Percentiles rank a stretch among this genome's conserved stretches.
Evolutionary conservation across 53 echinoderm and acorn worm species (phyloP).

Genomic region (Zoroaster sp.): DNA sequence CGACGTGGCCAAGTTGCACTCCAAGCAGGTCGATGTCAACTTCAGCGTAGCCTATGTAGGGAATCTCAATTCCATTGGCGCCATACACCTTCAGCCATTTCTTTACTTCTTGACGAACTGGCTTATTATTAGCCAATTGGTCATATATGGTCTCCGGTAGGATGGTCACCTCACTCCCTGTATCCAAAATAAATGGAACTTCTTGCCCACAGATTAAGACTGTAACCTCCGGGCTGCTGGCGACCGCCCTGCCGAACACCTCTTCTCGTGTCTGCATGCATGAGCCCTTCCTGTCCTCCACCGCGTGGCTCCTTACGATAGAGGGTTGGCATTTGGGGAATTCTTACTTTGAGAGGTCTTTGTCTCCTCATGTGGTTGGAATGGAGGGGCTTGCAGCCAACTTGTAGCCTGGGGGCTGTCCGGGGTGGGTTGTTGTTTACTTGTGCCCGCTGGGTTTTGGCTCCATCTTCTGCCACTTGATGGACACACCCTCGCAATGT

Average conservation of each 20-base stretch:
- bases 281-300: background rate
- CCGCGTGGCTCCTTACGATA: conserved; percentile 29
- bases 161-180: conserved; percentile 16
- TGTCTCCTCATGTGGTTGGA: background rate
- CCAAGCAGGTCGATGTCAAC: conserved; percentile 11
- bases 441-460: background rate
- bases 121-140: background rate
- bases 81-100: conserved; percentile 17
- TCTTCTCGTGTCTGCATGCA: background rate
- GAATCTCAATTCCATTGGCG: conserved; percentile 33
- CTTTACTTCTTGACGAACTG: background rate
- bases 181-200: background rate
- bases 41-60: conserved; percentile 21
- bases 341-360: background rate
- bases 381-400: background rate
- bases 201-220: background rate
- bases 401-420: background rate
- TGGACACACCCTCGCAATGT: background rate
- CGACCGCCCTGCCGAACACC: conserved; percentile 29
- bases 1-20: conserved; percentile 1
- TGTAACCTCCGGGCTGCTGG: conserved; percentile 11
- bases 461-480: background rate
- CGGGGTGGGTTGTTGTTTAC: background rate
- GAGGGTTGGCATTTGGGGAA: conserved; percentile 35
- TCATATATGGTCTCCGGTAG: background rate